A percentile compares a stretch with the other conserved stretches of the same genome.
These are phyloP conservation scores for Pheucticus melanocephalus DNA, from an alignment of 2,113 vertebrate genomes.

Conservation along the genomic window DNA sequence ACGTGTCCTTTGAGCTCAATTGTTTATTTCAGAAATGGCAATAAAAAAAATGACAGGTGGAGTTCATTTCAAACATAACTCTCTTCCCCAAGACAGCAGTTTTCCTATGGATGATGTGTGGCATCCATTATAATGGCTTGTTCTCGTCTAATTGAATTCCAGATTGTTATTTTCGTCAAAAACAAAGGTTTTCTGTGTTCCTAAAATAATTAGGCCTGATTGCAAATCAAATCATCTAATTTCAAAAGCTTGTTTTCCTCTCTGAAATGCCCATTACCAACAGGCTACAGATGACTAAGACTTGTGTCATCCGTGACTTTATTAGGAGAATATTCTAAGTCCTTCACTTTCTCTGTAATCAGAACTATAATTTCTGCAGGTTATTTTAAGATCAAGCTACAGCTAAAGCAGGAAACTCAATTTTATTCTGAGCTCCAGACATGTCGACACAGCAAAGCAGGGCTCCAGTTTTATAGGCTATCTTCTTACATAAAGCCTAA, in stretches of 20 bases:
- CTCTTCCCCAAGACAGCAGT: slow-evolving; percentile 45
- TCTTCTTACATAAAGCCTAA: slow-evolving; percentile 81
- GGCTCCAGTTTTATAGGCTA: slow-evolving; percentile 77
- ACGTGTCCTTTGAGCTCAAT: slow-evolving; percentile 48
- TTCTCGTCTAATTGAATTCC: slow-evolving; percentile 69
- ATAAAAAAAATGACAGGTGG: not conserved
- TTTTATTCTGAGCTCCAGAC: slow-evolving; percentile 92
- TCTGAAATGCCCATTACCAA: slow-evolving; percentile 64
- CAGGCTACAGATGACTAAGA: slow-evolving; percentile 73
- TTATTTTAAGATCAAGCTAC: slow-evolving; percentile 92
- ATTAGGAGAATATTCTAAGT: slow-evolving; percentile 81
- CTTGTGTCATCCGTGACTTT: slow-evolving; percentile 75
- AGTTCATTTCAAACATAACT: slow-evolving; percentile 35
- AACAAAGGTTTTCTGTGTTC: slow-evolving; percentile 70
- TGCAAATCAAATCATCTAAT: slow-evolving; percentile 76
- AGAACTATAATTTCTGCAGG: slow-evolving; percentile 87
- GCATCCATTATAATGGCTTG: slow-evolving; percentile 55
- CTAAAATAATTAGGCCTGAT: slow-evolving; percentile 75
- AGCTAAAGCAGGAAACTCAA: slow-evolving; percentile 93
- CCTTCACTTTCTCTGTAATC: slow-evolving; percentile 80
- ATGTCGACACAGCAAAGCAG: slow-evolving; percentile 85
- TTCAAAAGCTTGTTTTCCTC: slow-evolving; percentile 71
- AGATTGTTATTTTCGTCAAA: slow-evolving; percentile 70
- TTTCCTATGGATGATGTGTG: slow-evolving; percentile 21
- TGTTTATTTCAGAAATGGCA: slow-evolving; percentile 58